Evolutionary conservation across 2,888 invertebrate genomes (phyloP).

Genomic region (Hypselothyrea guttata): DNA sequence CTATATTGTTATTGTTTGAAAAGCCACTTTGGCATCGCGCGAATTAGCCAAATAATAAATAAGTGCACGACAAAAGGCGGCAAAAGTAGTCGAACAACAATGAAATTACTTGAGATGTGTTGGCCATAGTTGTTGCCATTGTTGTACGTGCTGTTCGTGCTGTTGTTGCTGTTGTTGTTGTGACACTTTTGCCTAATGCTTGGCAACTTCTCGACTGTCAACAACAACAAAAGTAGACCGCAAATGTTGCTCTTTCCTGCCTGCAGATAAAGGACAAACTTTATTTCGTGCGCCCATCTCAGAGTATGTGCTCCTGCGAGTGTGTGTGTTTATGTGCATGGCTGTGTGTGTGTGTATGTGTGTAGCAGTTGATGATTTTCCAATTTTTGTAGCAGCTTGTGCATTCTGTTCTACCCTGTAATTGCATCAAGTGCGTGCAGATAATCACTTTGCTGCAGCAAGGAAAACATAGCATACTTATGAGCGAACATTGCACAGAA

Average conservation of each 20-base stretch:
- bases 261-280: conserved; percentile 51
- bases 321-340: conserved; percentile 22
- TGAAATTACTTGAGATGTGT: conserved; percentile 65
- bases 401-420: conserved; percentile 5
- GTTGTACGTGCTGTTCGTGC: conserved; percentile 9
- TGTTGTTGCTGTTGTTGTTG: conserved; percentile 16
- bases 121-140: conserved; percentile 1
- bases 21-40: conserved; percentile 77
- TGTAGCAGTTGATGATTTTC: conserved; percentile 66
- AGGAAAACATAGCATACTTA: too few species aligned
- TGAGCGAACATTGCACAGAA: not conserved
- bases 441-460: too few species aligned
- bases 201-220: conserved; percentile 40
- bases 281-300: conserved; percentile 24
- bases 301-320: conserved; percentile 17
- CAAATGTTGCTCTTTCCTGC: conserved; percentile 13
- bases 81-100: conserved; percentile 68
- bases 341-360: conserved; percentile 28
- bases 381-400: conserved; percentile 40
- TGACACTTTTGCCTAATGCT: conserved; percentile 45
- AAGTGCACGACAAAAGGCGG: conserved; percentile 74
- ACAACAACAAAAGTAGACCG: conserved; percentile 23
- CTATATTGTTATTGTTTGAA: conserved; percentile 75
- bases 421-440: not conserved
- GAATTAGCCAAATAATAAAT: conserved; percentile 81